Conservation (phyloP, 1,140 invertebrate species). For the Ceratina calcarata region DNA sequence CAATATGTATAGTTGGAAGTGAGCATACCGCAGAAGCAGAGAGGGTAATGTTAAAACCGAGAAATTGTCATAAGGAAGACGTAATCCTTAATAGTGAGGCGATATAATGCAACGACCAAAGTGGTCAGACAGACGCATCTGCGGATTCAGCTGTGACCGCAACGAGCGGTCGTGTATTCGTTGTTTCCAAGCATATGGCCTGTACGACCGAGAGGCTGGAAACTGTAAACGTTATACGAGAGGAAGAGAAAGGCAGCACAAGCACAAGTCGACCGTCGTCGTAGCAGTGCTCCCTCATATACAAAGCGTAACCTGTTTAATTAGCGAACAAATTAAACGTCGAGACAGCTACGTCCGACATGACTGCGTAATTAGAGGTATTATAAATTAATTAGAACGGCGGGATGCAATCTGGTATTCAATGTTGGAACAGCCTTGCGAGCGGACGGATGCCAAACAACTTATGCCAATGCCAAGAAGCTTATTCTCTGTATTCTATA, state of each 20-base stretch:
- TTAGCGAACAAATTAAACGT: slow-evolving; percentile 75
- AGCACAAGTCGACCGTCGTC: background rate
- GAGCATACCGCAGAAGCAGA: too few relatives aligned
- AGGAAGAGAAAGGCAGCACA: background rate
- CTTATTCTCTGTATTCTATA: background rate
- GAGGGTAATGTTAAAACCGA: too few relatives aligned
- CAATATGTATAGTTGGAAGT: too few relatives aligned
- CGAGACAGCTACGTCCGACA: slow-evolving; percentile 65
- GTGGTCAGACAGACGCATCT: background rate
- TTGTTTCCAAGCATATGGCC: slow-evolving; percentile 20
- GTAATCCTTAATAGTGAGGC: too few relatives aligned
- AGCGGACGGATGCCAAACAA: slow-evolving; percentile 69
- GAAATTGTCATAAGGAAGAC: too few relatives aligned
- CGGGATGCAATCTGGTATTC: slow-evolving; percentile 63
- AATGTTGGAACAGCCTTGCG: slow-evolving; percentile 68
- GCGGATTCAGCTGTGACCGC: slow-evolving; percentile 3
- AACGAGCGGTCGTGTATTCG: slow-evolving; percentile 35
- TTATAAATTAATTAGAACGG: slow-evolving; percentile 76
- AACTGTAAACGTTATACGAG: background rate
- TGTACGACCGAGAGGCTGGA: slow-evolving; percentile 18
- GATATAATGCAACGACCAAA: too few relatives aligned
- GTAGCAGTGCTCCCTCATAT: background rate
- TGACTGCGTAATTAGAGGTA: slow-evolving; percentile 72
- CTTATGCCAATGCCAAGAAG: slow-evolving; percentile 36
- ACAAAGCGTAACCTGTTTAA: slow-evolving; percentile 66